Percentiles rank a stretch among this genome's conserved stretches.
These are phyloP conservation scores for Melanargia galathea DNA, from an alignment of 2,888 invertebrate genomes.

Conservation along the genomic window DNA sequence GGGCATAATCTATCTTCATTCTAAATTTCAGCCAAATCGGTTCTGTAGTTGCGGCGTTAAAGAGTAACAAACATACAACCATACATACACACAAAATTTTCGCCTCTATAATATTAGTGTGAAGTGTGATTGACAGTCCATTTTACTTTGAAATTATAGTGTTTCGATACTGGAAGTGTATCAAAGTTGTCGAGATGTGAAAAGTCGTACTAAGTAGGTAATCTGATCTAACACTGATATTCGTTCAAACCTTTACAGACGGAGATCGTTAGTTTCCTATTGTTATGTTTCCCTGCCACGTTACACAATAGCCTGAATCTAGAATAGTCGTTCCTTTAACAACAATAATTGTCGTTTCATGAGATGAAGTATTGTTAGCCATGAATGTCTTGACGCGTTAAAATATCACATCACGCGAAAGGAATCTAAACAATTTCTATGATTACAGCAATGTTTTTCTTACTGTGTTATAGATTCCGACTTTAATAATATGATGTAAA, in stretches of 20 bases:
- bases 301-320: slow-evolving; percentile 33
- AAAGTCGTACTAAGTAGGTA: no score
- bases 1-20: no score
- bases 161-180: no score
- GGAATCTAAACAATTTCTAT: slow-evolving; percentile 17
- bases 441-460: neutral
- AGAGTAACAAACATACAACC: no score
- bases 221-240: neutral
- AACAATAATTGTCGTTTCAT: slow-evolving; percentile 31
- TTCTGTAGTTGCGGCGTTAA: no score
- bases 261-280: slow-evolving; percentile 28
- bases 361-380: slow-evolving; percentile 30
- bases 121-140: no score
- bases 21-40: no score
- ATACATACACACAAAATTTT: no score
- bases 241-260: slow-evolving; percentile 19
- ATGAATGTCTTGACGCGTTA: slow-evolving; percentile 14
- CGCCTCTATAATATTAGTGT: no score
- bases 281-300: slow-evolving; percentile 31
- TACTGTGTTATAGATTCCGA: neutral
- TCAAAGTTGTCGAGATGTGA: no score
- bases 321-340: slow-evolving; percentile 33
- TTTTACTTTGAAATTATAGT: no score
- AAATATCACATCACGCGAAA: slow-evolving; percentile 14
- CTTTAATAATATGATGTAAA: neutral